Conservation (phyloP, 1,140 invertebrate genomes). For the Aplysia californica region DNA sequence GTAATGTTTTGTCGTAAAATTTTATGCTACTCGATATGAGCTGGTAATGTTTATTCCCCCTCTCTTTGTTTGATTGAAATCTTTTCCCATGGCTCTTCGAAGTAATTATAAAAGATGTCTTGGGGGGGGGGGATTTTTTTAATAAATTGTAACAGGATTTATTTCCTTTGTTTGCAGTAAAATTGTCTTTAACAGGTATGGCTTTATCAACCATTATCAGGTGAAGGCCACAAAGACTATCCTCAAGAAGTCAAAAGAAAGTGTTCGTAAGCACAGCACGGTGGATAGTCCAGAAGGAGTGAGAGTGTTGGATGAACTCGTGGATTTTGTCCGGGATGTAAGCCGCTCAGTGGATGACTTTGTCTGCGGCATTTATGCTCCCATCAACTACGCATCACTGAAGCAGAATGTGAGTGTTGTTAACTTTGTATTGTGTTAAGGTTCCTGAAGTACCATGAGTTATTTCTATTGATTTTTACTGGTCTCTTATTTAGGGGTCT, state of each 20-base stretch:
- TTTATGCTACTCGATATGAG: too few species aligned
- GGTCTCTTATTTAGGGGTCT: background rate
- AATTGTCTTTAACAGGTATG: too few species aligned
- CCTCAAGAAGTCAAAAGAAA: background rate
- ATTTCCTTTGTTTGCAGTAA: too few species aligned
- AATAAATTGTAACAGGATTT: too few species aligned
- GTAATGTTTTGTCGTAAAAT: too few species aligned
- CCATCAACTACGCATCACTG: constrained; percentile 1
- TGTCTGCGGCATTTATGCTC: constrained; percentile 16
- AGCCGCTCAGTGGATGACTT: constrained; percentile 7
- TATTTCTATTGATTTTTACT: background rate
- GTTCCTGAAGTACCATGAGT: background rate
- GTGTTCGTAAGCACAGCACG: constrained; percentile 1
- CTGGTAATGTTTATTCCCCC: too few species aligned
- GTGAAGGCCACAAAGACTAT: constrained; percentile 14
- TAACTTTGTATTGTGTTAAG: too few species aligned
- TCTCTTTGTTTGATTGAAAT: too few species aligned
- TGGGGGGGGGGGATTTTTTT: too few species aligned
- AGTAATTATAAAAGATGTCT: too few species aligned
- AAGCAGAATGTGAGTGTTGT: constrained; percentile 20
- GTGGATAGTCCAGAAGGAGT: background rate
- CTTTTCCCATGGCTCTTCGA: too few species aligned
- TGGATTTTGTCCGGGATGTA: background rate
- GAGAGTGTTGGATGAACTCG: background rate
- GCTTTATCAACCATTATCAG: too few species aligned